phyloP scores from a whole-genome alignment of 2,113 vertebrate genomes.

The Eudyptes chrysolophus region DNA sequence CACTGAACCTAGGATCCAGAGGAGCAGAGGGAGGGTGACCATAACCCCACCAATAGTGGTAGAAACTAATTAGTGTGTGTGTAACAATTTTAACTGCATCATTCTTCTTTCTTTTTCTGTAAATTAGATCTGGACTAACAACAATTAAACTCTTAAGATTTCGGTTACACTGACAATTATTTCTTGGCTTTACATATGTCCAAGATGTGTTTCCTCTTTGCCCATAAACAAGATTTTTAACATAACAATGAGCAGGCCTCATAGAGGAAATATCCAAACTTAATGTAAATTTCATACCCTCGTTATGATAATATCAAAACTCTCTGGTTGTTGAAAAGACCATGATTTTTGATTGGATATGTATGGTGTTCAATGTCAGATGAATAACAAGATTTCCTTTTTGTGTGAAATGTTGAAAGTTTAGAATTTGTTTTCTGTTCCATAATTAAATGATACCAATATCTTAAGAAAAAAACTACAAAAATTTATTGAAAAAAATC shows the following conservation, averaged over 20 bases:
- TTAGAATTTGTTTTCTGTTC: not conserved
- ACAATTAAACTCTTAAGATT: not conserved
- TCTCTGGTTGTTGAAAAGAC: not conserved
- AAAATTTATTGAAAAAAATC: no score
- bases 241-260: not conserved
- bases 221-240: not conserved
- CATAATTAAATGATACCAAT: not conserved
- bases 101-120: not conserved
- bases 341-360: not conserved
- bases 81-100: not conserved
- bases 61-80: not conserved
- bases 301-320: not conserved
- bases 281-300: not conserved
- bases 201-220: not conserved
- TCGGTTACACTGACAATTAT: not conserved
- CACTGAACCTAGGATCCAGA: not conserved
- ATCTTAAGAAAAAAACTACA: not conserved
- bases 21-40: not conserved
- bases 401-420: not conserved
- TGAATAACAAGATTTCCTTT: not conserved
- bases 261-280: not conserved
- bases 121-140: not conserved
- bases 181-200: not conserved
- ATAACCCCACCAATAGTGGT: not conserved
- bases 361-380: not conserved